Evolutionary conservation across 2,888 invertebrate species (phyloP), one percentile per base, ranked within the genome.

Genomic region (Sesamia inferens): DNA sequence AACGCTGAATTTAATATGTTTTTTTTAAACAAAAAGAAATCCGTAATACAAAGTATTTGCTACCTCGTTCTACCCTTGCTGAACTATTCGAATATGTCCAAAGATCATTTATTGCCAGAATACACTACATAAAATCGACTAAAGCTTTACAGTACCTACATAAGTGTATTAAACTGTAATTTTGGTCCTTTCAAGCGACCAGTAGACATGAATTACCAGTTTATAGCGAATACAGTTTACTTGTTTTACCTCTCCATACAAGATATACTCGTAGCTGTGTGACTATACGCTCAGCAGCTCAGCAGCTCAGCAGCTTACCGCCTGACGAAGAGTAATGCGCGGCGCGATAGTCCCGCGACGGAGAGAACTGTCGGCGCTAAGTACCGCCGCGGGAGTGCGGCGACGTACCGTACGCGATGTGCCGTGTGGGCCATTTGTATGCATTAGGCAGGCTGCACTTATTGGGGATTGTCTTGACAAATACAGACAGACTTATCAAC

Each of bases 311-410:
- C 74, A 73, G 75, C 75, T 76, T 67, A 71, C 48, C 63, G 54
- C 22, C 24, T 57, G 83, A 79, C 51, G 83, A 71, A 79, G 82
- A 79, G 63, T 71, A 79, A 79, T 79, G 63, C 54, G 58, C 48
- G 62, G 55, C n/a, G 59, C 55, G 67, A 63, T 48, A 44, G 58
- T 61, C 47, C 47, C 48, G 59, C 16, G 55, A 57, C 10, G 31
- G 10, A 39, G 42, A n/a, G 77, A 59, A 5, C 66, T 10, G 48
- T 31, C 68, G n/a, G 10, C 14, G 63, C 58, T 82, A 78, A 82
- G 82, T 22, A 64, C 63, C 63, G 39, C 48, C 44, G 62, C 16
- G 75, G 47, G 77, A 16, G n/a, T 48, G 5, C n/a, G 24, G 44
- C 51, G 44, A 47, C 22, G 51, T 47, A 16, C 47, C 24, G 44